phyloP scores from a whole-genome alignment of 2,888 invertebrate genomes.

The Drosophila formosana region DNA sequence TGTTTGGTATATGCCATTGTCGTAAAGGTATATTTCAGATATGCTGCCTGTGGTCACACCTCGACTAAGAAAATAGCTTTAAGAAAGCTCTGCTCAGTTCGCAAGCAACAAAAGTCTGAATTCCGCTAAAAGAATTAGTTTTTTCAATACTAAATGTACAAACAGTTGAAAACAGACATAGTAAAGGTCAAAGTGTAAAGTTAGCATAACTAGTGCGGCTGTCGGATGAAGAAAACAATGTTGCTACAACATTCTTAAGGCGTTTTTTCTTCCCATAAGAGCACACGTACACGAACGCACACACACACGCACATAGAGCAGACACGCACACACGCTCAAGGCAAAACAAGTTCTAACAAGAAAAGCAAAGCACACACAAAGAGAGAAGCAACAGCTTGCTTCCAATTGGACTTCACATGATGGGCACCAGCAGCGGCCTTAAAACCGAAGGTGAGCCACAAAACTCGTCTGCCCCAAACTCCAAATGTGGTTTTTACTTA shows the following conservation, averaged over 20 bases:
- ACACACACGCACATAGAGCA: slow-evolving; percentile 28
- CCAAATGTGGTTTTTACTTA: slow-evolving; percentile 7
- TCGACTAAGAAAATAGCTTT: no score
- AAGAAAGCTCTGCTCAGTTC: no score
- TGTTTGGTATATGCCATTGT: no score
- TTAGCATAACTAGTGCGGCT: neutral
- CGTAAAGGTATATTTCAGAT: no score
- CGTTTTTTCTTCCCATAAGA: slow-evolving; percentile 31
- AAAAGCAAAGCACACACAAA: slow-evolving; percentile 59
- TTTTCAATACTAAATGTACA: neutral
- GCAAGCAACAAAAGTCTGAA: no score
- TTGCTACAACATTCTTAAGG: slow-evolving; percentile 20
- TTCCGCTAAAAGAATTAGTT: no score
- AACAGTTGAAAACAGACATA: slow-evolving; percentile 6
- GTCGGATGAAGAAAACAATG: slow-evolving; percentile 33
- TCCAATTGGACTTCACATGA: slow-evolving; percentile 46
- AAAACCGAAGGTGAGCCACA: slow-evolving; percentile 80
- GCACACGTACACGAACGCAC: slow-evolving; percentile 47
- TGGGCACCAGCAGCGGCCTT: slow-evolving; percentile 77
- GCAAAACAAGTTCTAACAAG: slow-evolving; percentile 71
- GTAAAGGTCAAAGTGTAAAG: slow-evolving; percentile 33
- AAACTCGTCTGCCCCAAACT: slow-evolving; percentile 29
- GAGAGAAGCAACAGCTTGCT: slow-evolving; percentile 60
- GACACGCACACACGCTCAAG: slow-evolving; percentile 37
- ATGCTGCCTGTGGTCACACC: no score